These are phyloP conservation scores for Sminthurinus signatus DNA, from an alignment of 1,140 invertebrate species.

Conservation along the genomic window DNA sequence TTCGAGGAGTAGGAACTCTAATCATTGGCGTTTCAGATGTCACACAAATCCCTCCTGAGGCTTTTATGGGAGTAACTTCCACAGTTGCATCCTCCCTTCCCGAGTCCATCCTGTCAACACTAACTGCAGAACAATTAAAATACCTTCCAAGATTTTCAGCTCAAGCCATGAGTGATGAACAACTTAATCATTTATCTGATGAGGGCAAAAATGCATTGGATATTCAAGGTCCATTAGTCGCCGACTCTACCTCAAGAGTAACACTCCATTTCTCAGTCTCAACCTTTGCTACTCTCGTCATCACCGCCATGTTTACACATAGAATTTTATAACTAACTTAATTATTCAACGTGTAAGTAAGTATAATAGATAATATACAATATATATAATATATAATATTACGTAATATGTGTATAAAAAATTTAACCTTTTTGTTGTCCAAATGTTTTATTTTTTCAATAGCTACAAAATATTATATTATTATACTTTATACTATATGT, in stretches of 20 bases:
- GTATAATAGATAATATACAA: no score
- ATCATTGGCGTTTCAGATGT: slow-evolving; percentile 13
- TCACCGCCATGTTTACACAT: slow-evolving; percentile 12
- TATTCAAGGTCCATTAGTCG: slow-evolving; percentile 1
- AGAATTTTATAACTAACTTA: no score
- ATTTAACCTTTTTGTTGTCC: no score
- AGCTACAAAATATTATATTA: no score
- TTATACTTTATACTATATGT: no score
- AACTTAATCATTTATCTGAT: slow-evolving; percentile 1
- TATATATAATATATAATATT: no score
- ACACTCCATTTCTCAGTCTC: neutral
- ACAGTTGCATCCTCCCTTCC: slow-evolving; percentile 19
- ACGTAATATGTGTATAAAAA: no score
- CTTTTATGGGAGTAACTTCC: slow-evolving; percentile 31
- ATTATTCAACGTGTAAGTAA: no score
- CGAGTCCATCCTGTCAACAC: neutral
- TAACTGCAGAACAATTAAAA: slow-evolving; percentile 23
- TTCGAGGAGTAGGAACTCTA: slow-evolving; percentile 28
- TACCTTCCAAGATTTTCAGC: slow-evolving; percentile 34
- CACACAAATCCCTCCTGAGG: slow-evolving; percentile 24
- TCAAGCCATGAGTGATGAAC: slow-evolving; percentile 20
- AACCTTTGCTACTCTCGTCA: neutral
- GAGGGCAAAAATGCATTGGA: slow-evolving; percentile 15
- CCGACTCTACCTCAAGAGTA: neutral
- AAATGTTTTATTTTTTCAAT: no score